Conservation (phyloP, 2,888 invertebrate species). For the Micropterix aruncella region DNA sequence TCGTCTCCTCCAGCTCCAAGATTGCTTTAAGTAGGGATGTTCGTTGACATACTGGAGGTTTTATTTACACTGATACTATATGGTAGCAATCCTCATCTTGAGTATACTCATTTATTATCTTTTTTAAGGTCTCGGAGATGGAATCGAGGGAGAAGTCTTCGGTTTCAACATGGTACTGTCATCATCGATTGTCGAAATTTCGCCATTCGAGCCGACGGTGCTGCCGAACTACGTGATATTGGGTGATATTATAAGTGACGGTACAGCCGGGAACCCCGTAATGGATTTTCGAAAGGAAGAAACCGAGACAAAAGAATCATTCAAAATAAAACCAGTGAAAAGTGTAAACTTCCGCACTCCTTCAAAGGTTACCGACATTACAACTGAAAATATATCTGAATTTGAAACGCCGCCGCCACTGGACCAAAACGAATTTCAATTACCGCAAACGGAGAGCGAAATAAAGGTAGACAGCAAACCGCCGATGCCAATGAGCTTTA, state of each 20-base stretch:
- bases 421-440: not conserved
- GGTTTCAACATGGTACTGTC: slow-evolving; percentile 49
- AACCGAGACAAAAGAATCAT: not conserved
- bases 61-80: too few species aligned
- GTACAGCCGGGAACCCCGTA: not conserved
- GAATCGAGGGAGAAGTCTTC: slow-evolving; percentile 52
- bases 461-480: not conserved
- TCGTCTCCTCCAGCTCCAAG: too few species aligned
- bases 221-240: not conserved
- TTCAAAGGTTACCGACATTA: not conserved
- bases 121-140: slow-evolving; percentile 39
- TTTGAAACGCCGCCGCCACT: slow-evolving; percentile 1
- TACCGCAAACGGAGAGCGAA: not conserved
- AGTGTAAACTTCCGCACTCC: not conserved
- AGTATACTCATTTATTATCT: slow-evolving; percentile 4
- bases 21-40: too few species aligned
- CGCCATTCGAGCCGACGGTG: not conserved
- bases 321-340: not conserved
- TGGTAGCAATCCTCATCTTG: too few species aligned
- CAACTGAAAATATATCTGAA: not conserved
- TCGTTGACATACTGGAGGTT: too few species aligned
- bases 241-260: not conserved
- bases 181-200: slow-evolving; percentile 31
- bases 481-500: not conserved
- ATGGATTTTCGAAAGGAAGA: too few species aligned